Evolutionary conservation across 2,797 vertebrate genomes (phyloP).

Genomic region (Buceros bicornis): DNA sequence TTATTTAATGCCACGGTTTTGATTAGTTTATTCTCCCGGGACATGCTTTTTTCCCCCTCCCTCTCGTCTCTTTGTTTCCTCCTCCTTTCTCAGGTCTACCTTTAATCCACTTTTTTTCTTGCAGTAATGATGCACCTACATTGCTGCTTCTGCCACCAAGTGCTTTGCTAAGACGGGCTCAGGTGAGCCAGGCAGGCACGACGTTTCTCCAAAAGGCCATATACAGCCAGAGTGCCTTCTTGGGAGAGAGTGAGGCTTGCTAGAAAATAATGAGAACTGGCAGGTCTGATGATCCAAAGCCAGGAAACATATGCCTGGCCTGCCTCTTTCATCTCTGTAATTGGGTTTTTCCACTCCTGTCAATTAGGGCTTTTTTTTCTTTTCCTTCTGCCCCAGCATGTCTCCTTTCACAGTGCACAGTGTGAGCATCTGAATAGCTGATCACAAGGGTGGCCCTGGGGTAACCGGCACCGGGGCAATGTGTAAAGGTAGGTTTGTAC

Average conservation of each 20-base stretch:
- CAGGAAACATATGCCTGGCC: constrained; percentile 44
- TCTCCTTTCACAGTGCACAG: not conserved
- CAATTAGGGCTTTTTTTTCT: constrained; percentile 50
- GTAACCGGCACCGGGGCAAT: not conserved
- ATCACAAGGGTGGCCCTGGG: constrained; percentile 14
- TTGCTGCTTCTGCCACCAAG: not conserved
- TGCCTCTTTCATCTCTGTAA: constrained; percentile 73
- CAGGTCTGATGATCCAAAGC: constrained; percentile 65
- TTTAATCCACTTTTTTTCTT: not conserved
- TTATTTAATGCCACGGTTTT: constrained; percentile 53
- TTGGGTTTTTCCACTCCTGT: constrained; percentile 53
- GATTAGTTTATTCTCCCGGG: constrained; percentile 33
- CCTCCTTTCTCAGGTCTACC: not conserved
- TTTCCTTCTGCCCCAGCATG: not conserved
- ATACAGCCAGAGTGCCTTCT: not conserved
- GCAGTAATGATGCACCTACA: accelerated
- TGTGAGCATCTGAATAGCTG: not conserved
- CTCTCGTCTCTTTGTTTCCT: not conserved
- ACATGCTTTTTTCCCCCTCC: accelerated
- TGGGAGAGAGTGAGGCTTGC: constrained; percentile 15
- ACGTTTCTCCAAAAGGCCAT: not conserved
- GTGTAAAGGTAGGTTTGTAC: not conserved
- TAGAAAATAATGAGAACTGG: constrained; percentile 68
- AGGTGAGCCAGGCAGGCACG: not conserved
- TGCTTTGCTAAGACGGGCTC: not conserved